phyloP scores from a whole-genome alignment of 2,888 invertebrate genomes.

The Cephus runcator region DNA sequence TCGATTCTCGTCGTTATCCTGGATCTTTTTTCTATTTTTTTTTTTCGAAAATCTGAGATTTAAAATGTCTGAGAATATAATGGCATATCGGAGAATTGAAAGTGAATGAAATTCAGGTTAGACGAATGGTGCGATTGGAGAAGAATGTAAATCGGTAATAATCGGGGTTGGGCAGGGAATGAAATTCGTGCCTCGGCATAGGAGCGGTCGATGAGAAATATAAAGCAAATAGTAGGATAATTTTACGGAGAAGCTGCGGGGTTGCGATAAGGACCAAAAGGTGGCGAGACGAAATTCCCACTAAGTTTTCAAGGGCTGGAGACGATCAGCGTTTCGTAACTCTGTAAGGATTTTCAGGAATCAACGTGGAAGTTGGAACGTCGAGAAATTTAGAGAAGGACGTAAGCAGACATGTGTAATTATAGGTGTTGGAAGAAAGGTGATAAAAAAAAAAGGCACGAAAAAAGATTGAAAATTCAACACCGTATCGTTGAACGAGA shows the following conservation, averaged over 20 bases:
- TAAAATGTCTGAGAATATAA: background rate
- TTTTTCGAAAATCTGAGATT: background rate
- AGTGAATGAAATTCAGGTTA: background rate
- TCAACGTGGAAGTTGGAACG: background rate
- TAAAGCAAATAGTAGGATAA: slow-evolving; percentile 20
- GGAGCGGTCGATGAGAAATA: slow-evolving; percentile 17
- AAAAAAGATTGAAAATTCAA: background rate
- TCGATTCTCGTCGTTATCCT: background rate
- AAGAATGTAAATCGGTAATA: background rate
- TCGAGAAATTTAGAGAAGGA: background rate
- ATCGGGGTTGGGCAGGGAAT: background rate
- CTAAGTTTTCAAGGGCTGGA: background rate
- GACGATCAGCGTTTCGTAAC: background rate
- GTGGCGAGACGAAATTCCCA: background rate
- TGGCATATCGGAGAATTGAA: background rate
- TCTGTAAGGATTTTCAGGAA: background rate
- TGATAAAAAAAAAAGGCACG: background rate
- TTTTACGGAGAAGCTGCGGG: slow-evolving; percentile 17
- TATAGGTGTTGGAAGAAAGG: background rate
- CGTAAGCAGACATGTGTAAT: background rate
- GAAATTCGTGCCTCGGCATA: slow-evolving; percentile 12
- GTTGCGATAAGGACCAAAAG: slow-evolving; percentile 14
- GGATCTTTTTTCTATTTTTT: background rate
- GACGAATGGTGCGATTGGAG: background rate
- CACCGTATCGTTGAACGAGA: background rate